A percentile compares a stretch with the other conserved stretches of the same genome.
These are phyloP conservation scores for Tichodroma muraria DNA, from an alignment of 2,113 vertebrate species.

Conservation along the genomic window DNA sequence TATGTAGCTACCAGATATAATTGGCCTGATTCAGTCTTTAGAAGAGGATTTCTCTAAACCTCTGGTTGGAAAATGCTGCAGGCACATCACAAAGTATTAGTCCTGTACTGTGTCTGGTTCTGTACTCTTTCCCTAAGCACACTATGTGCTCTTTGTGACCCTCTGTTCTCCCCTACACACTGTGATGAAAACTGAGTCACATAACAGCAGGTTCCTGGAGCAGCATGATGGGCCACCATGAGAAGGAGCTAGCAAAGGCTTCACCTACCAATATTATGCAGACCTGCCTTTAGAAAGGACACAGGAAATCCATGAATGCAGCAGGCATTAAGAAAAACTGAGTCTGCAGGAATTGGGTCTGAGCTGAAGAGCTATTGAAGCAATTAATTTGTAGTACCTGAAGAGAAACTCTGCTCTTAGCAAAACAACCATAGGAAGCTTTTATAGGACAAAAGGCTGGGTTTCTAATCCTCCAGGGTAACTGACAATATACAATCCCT, in stretches of 20 bases:
- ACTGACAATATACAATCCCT: too few species aligned
- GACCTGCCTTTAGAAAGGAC: background rate
- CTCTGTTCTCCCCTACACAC: background rate
- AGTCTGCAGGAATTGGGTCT: too few species aligned
- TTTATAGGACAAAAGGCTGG: too few species aligned
- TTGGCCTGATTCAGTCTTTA: background rate
- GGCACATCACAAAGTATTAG: background rate
- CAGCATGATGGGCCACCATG: background rate
- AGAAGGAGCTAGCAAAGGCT: background rate
- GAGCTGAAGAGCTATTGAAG: too few species aligned
- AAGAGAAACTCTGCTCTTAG: too few species aligned
- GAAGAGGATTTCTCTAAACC: background rate
- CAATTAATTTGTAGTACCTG: too few species aligned
- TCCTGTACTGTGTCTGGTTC: background rate
- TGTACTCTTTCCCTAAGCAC: background rate
- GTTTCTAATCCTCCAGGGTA: too few species aligned
- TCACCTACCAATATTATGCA: background rate
- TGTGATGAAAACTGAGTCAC: background rate
- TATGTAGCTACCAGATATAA: background rate
- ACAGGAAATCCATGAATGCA: background rate
- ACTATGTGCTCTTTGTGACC: background rate
- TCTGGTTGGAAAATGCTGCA: background rate
- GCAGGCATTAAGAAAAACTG: background rate
- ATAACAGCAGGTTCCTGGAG: background rate
- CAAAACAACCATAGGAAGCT: too few species aligned